Conservation (phyloP, 1,140 invertebrate species). For the Drosophila lacertosa region DNA sequence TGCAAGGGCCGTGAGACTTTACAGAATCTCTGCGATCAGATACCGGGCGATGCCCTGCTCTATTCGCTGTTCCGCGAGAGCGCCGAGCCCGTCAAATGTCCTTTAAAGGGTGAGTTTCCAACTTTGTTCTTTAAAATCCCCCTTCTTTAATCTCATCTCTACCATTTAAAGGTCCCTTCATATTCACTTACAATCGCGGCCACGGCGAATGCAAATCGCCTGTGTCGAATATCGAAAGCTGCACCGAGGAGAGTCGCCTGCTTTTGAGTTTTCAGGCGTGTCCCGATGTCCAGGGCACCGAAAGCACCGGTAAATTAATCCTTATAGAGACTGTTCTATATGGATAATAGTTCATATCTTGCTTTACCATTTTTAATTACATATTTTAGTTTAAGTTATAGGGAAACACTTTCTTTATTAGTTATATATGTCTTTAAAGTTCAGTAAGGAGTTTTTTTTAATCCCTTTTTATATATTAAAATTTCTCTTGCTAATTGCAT, state of each 20-base stretch:
- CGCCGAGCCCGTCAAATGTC: slow-evolving; percentile 91
- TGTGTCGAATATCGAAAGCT: slow-evolving; percentile 93
- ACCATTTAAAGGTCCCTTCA: slow-evolving; percentile 78
- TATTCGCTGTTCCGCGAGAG: slow-evolving; percentile 95
- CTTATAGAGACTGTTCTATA: slow-evolving; percentile 11
- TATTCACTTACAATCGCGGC: slow-evolving; percentile 88
- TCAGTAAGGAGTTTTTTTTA: too few species aligned
- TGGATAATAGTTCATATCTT: too few species aligned
- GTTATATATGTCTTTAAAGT: too few species aligned
- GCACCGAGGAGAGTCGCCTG: slow-evolving; percentile 93
- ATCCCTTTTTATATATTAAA: too few species aligned
- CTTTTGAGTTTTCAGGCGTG: slow-evolving; percentile 96
- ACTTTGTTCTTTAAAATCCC: too few species aligned
- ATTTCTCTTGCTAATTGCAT: too few species aligned
- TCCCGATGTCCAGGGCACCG: slow-evolving; percentile 93
- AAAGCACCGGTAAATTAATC: slow-evolving; percentile 89
- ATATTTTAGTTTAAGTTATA: too few species aligned
- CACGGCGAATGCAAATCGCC: slow-evolving; percentile 93
- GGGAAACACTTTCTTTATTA: too few species aligned
- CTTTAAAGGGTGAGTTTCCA: slow-evolving; percentile 87
- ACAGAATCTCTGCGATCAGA: slow-evolving; percentile 91
- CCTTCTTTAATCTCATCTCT: slow-evolving; percentile 8
- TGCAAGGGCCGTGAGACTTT: slow-evolving; percentile 90
- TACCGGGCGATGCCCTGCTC: slow-evolving; percentile 93
- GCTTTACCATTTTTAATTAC: too few species aligned